Conservation (phyloP, 2,113 vertebrate genomes). For the Spizaetus ornatus region DNA sequence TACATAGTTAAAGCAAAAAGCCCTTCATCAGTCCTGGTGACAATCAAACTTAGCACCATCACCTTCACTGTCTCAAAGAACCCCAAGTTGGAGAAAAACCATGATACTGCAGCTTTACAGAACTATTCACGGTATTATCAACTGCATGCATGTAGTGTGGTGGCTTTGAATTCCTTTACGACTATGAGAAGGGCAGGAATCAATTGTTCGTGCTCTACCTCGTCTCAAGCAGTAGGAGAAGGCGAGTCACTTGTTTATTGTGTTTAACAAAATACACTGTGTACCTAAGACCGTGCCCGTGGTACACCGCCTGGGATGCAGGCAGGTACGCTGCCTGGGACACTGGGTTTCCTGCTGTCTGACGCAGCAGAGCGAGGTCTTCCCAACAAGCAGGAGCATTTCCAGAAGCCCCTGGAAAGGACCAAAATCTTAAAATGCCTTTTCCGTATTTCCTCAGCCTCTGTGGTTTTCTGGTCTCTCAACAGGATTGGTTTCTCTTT, state of each 20-base stretch:
- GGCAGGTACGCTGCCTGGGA: accelerated
- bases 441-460: accelerated
- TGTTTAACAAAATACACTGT: not conserved
- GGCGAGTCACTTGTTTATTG: not conserved
- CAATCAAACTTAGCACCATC: not conserved
- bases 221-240: not conserved
- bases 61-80: not conserved
- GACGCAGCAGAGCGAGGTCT: not conserved
- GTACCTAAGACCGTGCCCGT: not conserved
- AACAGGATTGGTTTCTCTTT: not conserved
- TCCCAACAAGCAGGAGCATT: not conserved
- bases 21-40: not conserved
- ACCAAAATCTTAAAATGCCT: not conserved
- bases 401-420: not conserved
- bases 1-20: not conserved
- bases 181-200: not conserved
- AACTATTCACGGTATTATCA: not conserved
- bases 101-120: not conserved
- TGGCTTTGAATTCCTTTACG: not conserved
- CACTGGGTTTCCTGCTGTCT: accelerated
- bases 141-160: accelerated
- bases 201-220: not conserved
- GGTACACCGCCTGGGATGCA: accelerated
- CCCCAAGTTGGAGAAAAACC: accelerated
- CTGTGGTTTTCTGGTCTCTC: not conserved